Conservation (phyloP, 2,888 invertebrate genomes). For the Drosophila sordidapex region DNA sequence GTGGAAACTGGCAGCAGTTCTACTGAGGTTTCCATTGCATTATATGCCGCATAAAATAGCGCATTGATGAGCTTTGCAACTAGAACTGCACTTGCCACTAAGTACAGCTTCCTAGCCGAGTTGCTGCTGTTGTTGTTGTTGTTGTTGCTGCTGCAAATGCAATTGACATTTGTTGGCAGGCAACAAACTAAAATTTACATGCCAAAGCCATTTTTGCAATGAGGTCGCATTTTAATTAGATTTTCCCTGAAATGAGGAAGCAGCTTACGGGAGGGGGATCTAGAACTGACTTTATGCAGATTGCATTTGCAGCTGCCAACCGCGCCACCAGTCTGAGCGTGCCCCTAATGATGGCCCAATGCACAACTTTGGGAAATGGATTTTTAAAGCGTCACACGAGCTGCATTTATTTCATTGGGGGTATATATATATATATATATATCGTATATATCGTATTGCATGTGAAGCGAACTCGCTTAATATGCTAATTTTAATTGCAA, state of each 20-base stretch:
- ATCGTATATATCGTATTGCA: background rate
- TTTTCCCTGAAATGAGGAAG: slow-evolving; percentile 34
- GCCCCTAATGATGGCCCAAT: slow-evolving; percentile 17
- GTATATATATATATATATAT: background rate
- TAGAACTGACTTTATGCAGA: slow-evolving; percentile 18
- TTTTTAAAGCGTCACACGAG: slow-evolving; percentile 51
- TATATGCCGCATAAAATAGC: slow-evolving; percentile 44
- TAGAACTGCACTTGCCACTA: slow-evolving; percentile 21
- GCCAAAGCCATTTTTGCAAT: slow-evolving; percentile 57
- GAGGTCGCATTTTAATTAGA: slow-evolving; percentile 74
- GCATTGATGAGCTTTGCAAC: slow-evolving; percentile 56
- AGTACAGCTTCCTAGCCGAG: slow-evolving; percentile 5
- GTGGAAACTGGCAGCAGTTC: slow-evolving; percentile 36
- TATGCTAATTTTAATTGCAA: slow-evolving; percentile 19
- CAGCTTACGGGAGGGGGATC: background rate
- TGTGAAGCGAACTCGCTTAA: background rate
- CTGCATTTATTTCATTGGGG: slow-evolving; percentile 21
- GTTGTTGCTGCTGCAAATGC: slow-evolving; percentile 2
- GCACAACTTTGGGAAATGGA: slow-evolving; percentile 46
- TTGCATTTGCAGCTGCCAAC: slow-evolving; percentile 21
- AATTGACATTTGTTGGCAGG: slow-evolving; percentile 53
- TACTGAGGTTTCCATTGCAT: slow-evolving; percentile 56
- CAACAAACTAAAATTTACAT: slow-evolving; percentile 46
- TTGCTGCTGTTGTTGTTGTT: slow-evolving; percentile 19
- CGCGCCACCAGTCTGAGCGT: slow-evolving; percentile 12